Evolutionary conservation across 2,888 invertebrate genomes (phyloP).

Genomic region (Metacarcinus magister): DNA sequence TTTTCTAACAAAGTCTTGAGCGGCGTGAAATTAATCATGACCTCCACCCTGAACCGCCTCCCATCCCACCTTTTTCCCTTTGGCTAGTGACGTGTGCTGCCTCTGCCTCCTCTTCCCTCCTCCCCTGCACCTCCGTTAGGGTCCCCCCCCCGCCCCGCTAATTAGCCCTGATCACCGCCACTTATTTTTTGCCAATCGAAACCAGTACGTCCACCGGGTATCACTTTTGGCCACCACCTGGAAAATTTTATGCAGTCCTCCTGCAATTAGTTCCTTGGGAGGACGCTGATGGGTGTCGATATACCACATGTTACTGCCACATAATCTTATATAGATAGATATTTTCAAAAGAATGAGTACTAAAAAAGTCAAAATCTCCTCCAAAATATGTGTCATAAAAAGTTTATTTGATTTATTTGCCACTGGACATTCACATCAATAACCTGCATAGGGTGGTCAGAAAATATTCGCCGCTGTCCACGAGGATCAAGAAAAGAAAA

Average conservation of each 20-base stretch:
- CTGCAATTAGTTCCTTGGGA: not conserved
- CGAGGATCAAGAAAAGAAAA: not conserved
- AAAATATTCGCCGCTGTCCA: not conserved
- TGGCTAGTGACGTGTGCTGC: not conserved
- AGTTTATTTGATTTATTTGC: not conserved
- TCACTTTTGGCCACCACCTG: not conserved
- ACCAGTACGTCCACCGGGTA: not conserved
- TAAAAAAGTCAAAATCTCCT: not conserved
- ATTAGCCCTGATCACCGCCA: not conserved
- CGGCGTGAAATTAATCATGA: not conserved
- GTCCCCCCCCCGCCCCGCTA: slow-evolving; percentile 23
- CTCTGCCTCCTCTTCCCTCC: not conserved
- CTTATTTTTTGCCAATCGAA: not conserved
- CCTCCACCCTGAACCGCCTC: not conserved
- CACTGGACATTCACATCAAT: not conserved
- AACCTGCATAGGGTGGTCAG: not conserved
- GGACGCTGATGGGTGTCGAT: not conserved
- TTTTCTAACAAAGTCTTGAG: slow-evolving; percentile 14
- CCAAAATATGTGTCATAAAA: not conserved
- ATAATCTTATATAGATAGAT: not conserved
- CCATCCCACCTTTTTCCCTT: not conserved
- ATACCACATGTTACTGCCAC: not conserved
- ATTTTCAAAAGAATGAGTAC: not conserved
- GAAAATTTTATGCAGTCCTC: not conserved
- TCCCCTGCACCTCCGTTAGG: not conserved